A percentile compares a stretch with the other conserved stretches of the same genome.
These are phyloP conservation scores for Zosterops japonicus DNA, from an alignment of 2,113 vertebrate genomes.

Conservation along the genomic window DNA sequence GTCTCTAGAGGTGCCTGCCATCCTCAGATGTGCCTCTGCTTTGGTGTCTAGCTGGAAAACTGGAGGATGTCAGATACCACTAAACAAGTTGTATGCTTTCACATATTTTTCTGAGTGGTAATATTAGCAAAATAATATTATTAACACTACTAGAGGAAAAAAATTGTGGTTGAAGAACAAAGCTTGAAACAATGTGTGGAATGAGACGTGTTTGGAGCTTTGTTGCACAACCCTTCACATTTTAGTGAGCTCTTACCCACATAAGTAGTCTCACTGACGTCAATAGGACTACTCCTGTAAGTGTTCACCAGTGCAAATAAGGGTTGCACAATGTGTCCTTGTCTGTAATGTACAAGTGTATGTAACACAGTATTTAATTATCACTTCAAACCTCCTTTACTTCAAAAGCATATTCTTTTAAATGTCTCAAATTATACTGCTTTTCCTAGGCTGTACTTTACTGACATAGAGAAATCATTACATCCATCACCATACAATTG, in stretches of 20 bases:
- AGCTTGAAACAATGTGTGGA: constrained; percentile 34
- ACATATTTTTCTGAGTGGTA: background rate
- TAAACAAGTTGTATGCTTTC: background rate
- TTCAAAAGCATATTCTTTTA: background rate
- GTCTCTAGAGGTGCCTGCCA: background rate
- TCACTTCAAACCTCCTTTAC: background rate
- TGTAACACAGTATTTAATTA: constrained; percentile 29
- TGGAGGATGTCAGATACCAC: background rate
- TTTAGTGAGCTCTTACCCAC: constrained; percentile 37
- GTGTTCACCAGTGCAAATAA: constrained; percentile 12
- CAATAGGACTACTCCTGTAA: constrained; percentile 19
- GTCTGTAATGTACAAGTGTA: background rate
- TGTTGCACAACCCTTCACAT: constrained; percentile 34
- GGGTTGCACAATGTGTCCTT: constrained; percentile 40
- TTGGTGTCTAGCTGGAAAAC: background rate
- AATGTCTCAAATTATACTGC: background rate
- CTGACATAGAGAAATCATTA: background rate
- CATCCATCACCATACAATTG: background rate
- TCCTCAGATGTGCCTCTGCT: background rate
- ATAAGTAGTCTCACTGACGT: constrained; percentile 44
- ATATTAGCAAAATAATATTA: background rate
- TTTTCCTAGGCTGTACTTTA: background rate
- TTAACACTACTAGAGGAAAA: background rate
- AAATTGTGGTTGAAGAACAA: constrained; percentile 4
- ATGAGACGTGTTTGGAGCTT: constrained; percentile 1